Conservation (phyloP, 2,888 invertebrate genomes). For the Saturnia japonica region DNA sequence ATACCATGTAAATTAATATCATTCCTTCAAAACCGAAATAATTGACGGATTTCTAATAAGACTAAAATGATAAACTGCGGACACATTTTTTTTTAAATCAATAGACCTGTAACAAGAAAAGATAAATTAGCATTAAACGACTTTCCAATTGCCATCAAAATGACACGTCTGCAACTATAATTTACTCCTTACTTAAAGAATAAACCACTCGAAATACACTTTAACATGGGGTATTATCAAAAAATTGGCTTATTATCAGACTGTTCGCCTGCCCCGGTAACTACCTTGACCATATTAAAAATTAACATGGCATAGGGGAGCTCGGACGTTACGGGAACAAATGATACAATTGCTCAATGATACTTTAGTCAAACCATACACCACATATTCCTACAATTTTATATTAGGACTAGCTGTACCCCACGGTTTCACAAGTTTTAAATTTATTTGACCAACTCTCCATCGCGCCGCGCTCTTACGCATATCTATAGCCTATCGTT, state of each 20-base stretch:
- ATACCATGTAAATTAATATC: too few species aligned
- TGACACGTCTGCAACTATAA: constrained; percentile 67
- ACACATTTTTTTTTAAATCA: constrained; percentile 40
- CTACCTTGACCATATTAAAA: constrained; percentile 78
- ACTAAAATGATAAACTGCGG: neutral
- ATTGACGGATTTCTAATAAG: neutral
- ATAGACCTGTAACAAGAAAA: constrained; percentile 57
- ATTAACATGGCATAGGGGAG: constrained; percentile 65
- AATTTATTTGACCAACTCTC: too few species aligned
- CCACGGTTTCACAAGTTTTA: neutral
- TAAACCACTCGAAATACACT: constrained; percentile 55
- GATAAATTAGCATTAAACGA: constrained; percentile 73
- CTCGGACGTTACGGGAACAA: constrained; percentile 62
- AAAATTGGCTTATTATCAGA: constrained; percentile 80
- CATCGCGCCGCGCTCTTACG: too few species aligned
- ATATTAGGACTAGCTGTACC: neutral
- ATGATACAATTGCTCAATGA: constrained; percentile 63
- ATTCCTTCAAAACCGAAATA: too few species aligned
- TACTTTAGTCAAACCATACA: constrained; percentile 44
- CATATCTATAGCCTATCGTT: too few species aligned
- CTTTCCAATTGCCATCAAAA: constrained; percentile 69
- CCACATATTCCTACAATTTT: constrained; percentile 39
- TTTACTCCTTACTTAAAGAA: constrained; percentile 63
- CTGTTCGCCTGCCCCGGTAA: constrained; percentile 63
- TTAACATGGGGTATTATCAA: constrained; percentile 64